phyloP scores from a whole-genome alignment of 2,888 invertebrate genomes.

The Sinodicranocentrus sp. region DNA sequence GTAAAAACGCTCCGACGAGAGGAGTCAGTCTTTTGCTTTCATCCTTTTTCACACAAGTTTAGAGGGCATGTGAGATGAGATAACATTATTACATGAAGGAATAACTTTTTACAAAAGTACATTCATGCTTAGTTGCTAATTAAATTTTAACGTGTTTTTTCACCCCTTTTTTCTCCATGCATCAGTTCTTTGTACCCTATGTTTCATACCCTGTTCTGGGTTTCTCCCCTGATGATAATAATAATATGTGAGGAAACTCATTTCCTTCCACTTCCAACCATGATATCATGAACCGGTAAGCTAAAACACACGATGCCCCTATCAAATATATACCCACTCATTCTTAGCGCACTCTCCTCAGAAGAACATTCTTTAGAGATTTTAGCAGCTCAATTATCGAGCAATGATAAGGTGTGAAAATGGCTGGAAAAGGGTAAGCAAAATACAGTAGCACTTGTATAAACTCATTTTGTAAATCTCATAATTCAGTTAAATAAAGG shows the following conservation, averaged over 20 bases:
- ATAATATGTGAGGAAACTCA: conserved; percentile 45
- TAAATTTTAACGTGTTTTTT: conserved; percentile 77
- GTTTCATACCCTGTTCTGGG: not conserved
- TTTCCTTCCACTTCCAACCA: not conserved
- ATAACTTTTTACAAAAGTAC: conserved; percentile 56
- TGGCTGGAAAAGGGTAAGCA: conserved; percentile 28
- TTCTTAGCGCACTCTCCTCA: not conserved
- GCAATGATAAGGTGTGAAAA: conserved; percentile 76
- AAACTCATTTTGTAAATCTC: conserved; percentile 1
- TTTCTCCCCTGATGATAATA: conserved; percentile 59
- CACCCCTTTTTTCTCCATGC: conserved; percentile 67
- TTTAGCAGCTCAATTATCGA: conserved; percentile 77
- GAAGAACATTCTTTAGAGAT: conserved; percentile 74
- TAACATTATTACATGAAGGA: conserved; percentile 51
- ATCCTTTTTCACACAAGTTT: not conserved
- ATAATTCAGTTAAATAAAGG: conserved; percentile 36
- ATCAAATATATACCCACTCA: too few species aligned
- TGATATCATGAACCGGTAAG: too few species aligned
- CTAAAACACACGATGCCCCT: too few species aligned
- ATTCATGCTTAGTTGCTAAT: conserved; percentile 68
- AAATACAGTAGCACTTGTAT: conserved; percentile 13
- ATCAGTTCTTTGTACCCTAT: not conserved
- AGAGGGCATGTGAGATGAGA: conserved; percentile 34
- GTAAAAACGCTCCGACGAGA: conserved; percentile 24
- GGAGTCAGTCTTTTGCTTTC: not conserved